Evolutionary conservation across 2,113 vertebrate species (phyloP).

Genomic region (Sander vitreus): DNA sequence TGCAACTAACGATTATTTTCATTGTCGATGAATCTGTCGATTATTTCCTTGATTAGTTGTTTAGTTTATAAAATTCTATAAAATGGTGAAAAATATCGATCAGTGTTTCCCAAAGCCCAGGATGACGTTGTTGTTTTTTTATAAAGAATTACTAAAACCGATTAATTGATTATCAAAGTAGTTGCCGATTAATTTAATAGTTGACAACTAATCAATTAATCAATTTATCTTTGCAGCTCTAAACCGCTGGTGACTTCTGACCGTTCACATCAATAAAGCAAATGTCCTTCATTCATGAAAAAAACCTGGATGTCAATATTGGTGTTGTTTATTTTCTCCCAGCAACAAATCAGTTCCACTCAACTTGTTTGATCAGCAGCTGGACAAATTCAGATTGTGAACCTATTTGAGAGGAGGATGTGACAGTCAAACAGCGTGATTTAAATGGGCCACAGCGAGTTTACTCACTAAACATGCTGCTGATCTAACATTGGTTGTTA

Average conservation of each 20-base stretch:
- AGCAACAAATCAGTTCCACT: conserved; percentile 23
- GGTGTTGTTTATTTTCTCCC: neutral
- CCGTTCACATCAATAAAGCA: neutral
- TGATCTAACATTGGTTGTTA: neutral
- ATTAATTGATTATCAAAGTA: too few species aligned
- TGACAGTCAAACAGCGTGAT: conserved; percentile 6
- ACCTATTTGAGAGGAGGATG: neutral
- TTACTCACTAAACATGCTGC: conserved; percentile 5
- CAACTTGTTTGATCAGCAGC: conserved; percentile 36
- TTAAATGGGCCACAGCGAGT: conserved; percentile 17
- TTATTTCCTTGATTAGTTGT: too few species aligned
- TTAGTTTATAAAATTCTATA: too few species aligned
- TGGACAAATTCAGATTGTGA: conserved; percentile 41
- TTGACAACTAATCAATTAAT: too few species aligned
- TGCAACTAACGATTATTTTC: too few species aligned
- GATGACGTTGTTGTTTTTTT: too few species aligned
- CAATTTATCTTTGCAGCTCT: too few species aligned
- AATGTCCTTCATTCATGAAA: neutral
- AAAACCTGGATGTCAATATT: neutral
- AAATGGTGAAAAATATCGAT: too few species aligned
- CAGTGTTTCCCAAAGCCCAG: too few species aligned
- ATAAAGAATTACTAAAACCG: too few species aligned
- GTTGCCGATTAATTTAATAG: too few species aligned
- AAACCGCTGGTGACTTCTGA: neutral
- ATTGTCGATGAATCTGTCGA: too few species aligned